Evolutionary conservation across 2,113 vertebrate genomes (phyloP).

Genomic region (Psophia crepitans): DNA sequence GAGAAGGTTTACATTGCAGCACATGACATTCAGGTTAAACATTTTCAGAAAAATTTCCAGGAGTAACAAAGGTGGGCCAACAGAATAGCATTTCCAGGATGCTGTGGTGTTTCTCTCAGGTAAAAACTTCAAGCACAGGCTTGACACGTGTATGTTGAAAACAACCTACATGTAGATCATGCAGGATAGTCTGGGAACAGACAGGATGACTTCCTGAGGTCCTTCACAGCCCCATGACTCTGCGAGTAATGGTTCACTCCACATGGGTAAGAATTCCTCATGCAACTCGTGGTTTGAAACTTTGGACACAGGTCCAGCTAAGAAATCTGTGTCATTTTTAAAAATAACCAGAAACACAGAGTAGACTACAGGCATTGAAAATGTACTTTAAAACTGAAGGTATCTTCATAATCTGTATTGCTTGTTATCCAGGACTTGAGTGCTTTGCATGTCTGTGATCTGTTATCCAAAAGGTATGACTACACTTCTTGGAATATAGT

Average conservation of each 20-base stretch:
- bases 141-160: fast-evolving
- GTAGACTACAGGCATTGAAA: neutral
- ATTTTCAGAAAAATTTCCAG: neutral
- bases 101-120: neutral
- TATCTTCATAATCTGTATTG: neutral
- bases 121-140: neutral
- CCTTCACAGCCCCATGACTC: neutral
- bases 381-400: neutral
- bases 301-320: neutral
- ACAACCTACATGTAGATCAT: neutral
- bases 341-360: neutral
- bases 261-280: neutral
- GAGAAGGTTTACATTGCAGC: neutral
- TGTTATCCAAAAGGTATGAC: neutral
- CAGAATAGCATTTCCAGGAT: neutral
- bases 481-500: neutral
- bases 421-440: neutral
- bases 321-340: neutral
- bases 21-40: neutral
- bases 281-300: neutral
- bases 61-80: neutral
- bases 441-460: neutral
- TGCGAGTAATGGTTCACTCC: neutral
- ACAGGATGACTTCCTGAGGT: neutral
- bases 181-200: neutral